Conservation (phyloP, 2,113 vertebrate species). For the Oreocharis arfaki region DNA sequence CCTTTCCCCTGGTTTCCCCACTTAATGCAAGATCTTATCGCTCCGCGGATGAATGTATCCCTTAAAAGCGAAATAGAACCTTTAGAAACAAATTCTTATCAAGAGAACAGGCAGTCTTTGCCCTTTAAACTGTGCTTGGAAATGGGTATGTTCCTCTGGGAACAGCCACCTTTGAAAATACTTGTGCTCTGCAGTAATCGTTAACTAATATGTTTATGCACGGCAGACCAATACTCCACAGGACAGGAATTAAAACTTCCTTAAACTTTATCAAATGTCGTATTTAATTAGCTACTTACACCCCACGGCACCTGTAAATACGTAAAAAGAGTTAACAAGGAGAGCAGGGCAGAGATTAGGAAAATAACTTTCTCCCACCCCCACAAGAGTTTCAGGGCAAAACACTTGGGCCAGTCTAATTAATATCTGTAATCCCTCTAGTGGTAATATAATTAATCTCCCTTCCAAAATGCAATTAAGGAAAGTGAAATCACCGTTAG, state of each 20-base stretch:
- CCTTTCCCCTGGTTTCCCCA: not conserved
- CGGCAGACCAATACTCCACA: not conserved
- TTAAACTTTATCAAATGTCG: not conserved
- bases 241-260: constrained; percentile 28
- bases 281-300: constrained; percentile 16
- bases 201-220: constrained; percentile 18
- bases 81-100: not conserved
- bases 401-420: not conserved
- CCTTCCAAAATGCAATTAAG: constrained; percentile 40
- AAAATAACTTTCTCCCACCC: constrained; percentile 4
- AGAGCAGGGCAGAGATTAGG: not conserved
- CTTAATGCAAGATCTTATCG: not conserved
- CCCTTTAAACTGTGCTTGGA: not conserved
- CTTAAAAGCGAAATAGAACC: not conserved
- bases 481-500: not conserved
- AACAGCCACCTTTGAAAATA: not conserved
- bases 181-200: constrained; percentile 3
- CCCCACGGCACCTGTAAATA: not conserved
- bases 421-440: constrained; percentile 49
- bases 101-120: not conserved
- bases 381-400: not conserved
- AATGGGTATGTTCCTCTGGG: not conserved
- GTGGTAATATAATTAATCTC: constrained; percentile 46
- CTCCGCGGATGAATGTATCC: not conserved
- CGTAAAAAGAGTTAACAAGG: constrained; percentile 12